Conservation (phyloP, 1,140 invertebrate genomes). For the Brachionus rubens region DNA sequence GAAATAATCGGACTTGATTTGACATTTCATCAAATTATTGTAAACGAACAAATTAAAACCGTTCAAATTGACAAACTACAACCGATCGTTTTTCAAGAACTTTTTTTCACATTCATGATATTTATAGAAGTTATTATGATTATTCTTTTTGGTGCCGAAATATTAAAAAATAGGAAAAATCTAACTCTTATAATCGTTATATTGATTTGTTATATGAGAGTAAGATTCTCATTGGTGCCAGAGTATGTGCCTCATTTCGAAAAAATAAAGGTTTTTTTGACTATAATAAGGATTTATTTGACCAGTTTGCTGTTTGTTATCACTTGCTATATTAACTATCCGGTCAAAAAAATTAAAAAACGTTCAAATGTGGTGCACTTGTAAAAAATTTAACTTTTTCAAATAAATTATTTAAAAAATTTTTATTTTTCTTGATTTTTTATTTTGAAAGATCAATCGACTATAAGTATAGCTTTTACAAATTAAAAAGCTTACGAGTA, state of each 20-base stretch:
- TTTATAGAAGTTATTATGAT: not conserved
- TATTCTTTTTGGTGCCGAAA: not conserved
- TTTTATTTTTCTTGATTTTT: too few relatives aligned
- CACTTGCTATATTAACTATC: too few relatives aligned
- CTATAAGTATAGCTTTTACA: too few relatives aligned
- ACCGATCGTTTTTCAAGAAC: not conserved
- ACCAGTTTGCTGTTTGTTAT: too few relatives aligned
- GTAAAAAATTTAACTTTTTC: too few relatives aligned
- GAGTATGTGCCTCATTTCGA: not conserved
- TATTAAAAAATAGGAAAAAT: not conserved
- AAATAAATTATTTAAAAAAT: too few relatives aligned
- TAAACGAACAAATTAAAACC: not conserved
- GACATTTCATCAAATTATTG: not conserved
- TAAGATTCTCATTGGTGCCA: not conserved
- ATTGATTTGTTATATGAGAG: not conserved
- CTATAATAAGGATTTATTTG: not conserved
- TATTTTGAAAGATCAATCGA: too few relatives aligned
- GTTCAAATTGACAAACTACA: not conserved
- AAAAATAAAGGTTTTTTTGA: not conserved
- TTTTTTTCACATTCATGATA: not conserved
- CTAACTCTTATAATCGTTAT: not conserved
- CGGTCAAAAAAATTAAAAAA: too few relatives aligned
- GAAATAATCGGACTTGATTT: conserved; percentile 11
- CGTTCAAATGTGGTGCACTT: too few relatives aligned
- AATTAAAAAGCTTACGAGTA: too few relatives aligned